Evolutionary conservation across 2,797 vertebrate species (phyloP), one percentile per base, ranked within the genome.

Genomic region (Gadopsis bispinosus): DNA sequence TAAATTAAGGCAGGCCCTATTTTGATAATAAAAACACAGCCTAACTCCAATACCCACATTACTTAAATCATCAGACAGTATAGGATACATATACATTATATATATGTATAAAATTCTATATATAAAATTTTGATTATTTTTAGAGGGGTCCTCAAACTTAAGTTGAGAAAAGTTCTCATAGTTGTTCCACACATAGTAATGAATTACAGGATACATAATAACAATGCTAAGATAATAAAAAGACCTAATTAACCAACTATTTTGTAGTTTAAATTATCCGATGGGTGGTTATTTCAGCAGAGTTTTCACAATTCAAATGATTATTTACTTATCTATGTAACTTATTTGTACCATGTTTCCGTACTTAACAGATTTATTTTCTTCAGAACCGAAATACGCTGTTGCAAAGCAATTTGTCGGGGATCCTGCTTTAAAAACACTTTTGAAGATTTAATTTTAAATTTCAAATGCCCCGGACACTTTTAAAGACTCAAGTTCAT

Each of bases 401-500:
- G 43, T 68, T 69, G 19, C 31, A 64, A 63, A 79, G 17, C 39
- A 77, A 13, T 78, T 77, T 59, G 55, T 47, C 17, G 0, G 26
- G 50, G 37, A 29, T 41, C 12, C 63, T 33, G 22, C 41, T 75
- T 70, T 70, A 14, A 69, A 39, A 88, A 79, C 33, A 68, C 67
- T 67, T 90, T 50, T 74, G 53, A 72, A 77, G 55, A 75, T 80
- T 68, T 47, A 51, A 73, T 86, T 74, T 73, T 17, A 61, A 72
- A 75, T 79, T 55, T 58, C 4, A 80, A 67, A 78, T 63, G 69
- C 81, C 76, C 76, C 35, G n/a, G 43, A 76, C 61, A 22, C 31
- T 67, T 78, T 74, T 63, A 8, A 74, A 84, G 60, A 64, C 45
- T 81, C 41, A 56, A 69, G 66, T 79, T 66, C 48, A 62, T 73